A percentile compares a stretch with the other conserved stretches of the same genome.
phyloP scores from a whole-genome alignment of 2,797 vertebrate genomes.

The Stomatorhinus walkeri region DNA sequence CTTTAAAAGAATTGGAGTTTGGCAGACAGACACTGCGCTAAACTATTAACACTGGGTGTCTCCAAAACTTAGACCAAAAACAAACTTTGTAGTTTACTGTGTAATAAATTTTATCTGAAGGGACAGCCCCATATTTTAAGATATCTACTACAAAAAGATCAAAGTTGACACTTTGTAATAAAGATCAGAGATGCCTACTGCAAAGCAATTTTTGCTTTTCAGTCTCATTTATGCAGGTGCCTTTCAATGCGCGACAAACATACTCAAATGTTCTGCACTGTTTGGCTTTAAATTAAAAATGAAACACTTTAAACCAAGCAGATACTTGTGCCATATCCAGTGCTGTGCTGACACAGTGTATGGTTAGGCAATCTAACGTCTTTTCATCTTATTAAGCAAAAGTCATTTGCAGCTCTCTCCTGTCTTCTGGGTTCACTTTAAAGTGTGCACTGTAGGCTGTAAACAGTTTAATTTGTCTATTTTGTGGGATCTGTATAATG shows the following conservation, averaged over 20 bases:
- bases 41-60: neutral
- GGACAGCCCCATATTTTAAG: neutral
- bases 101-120: neutral
- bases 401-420: neutral
- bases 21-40: neutral
- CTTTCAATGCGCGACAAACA: neutral
- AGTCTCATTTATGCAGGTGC: neutral
- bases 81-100: neutral
- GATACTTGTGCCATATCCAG: neutral
- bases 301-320: neutral
- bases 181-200: neutral
- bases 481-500: neutral
- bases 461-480: neutral
- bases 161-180: constrained; percentile 1
- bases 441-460: neutral
- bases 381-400: neutral
- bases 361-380: neutral
- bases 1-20: neutral
- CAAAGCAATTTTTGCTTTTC: neutral
- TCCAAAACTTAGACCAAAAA: neutral
- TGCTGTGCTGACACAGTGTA: neutral
- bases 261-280: neutral
- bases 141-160: neutral
- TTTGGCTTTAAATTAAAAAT: neutral
- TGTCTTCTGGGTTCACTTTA: neutral